phyloP scores from a whole-genome alignment of 2,797 vertebrate species.

The Borostomias antarcticus region DNA sequence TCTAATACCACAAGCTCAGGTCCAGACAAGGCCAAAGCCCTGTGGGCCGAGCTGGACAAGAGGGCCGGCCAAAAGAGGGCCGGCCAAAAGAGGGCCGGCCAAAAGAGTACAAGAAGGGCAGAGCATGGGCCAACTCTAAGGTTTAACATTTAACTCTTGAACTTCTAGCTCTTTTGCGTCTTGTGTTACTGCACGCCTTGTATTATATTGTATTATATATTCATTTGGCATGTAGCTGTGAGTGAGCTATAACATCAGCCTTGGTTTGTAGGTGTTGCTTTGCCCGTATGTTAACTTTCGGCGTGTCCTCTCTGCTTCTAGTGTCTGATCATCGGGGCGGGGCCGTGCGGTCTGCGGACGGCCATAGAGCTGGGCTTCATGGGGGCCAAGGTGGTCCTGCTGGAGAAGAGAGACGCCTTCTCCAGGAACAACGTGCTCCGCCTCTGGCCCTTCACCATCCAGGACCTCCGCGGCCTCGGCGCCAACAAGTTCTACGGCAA shows the following conservation, averaged over 20 bases:
- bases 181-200: not conserved
- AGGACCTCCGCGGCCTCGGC: constrained; percentile 92
- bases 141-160: too few species aligned
- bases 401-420: constrained; percentile 97
- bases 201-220: too few species aligned
- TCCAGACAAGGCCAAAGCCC: constrained; percentile 97
- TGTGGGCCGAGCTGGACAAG: constrained; percentile 97
- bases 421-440: constrained; percentile 97
- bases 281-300: not conserved
- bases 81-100: constrained; percentile 89
- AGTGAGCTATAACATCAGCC: too few species aligned
- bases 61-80: constrained; percentile 91
- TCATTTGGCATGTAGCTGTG: too few species aligned
- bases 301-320: constrained; percentile 43
- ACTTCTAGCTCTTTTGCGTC: too few species aligned
- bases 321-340: constrained; percentile 98
- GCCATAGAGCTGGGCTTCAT: constrained; percentile 94
- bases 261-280: too few species aligned
- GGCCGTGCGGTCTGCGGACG: constrained; percentile 95
- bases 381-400: constrained; percentile 94
- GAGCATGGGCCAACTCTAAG: constrained; percentile 91
- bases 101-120: constrained; percentile 98
- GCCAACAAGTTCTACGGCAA: constrained; percentile 99
- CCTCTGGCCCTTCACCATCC: constrained; percentile 97
- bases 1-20: constrained; percentile 98